Conservation (phyloP, 2,888 invertebrate species). For the Plusia festucae region DNA sequence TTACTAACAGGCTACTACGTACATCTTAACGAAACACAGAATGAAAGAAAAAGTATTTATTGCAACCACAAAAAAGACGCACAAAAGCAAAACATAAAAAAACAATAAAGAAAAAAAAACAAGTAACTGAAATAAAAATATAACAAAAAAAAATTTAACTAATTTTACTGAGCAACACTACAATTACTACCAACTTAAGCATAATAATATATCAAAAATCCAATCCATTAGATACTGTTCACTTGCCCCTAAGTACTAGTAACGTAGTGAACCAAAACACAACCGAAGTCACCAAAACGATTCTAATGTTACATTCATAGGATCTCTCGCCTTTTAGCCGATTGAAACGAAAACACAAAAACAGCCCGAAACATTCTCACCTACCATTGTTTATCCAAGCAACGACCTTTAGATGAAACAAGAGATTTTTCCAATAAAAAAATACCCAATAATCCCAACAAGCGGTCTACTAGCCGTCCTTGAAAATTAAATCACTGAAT, state of each 20-base stretch:
- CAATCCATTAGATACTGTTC: not conserved
- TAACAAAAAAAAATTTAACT: too few relatives aligned
- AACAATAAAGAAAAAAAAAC: too few relatives aligned
- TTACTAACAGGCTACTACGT: too few relatives aligned
- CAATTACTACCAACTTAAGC: too few relatives aligned
- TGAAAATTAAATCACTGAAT: conserved; percentile 42
- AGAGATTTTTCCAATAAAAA: conserved; percentile 13
- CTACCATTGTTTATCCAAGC: conserved; percentile 8
- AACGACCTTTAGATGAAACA: conserved; percentile 18
- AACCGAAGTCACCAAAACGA: not conserved
- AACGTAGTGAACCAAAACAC: not conserved
- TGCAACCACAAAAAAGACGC: too few relatives aligned
- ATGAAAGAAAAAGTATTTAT: too few relatives aligned
- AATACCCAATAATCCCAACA: conserved; percentile 32
- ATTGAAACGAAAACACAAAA: not conserved
- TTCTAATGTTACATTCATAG: conserved; percentile 7
- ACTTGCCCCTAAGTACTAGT: not conserved
- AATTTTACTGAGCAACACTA: too few relatives aligned
- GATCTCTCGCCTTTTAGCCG: not conserved
- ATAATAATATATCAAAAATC: not conserved
- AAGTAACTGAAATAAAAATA: too few relatives aligned
- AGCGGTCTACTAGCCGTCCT: conserved; percentile 13
- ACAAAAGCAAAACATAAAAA: too few relatives aligned
- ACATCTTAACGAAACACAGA: too few relatives aligned
- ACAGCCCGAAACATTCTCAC: conserved; percentile 5